Percentiles rank a stretch among this genome's conserved stretches.
Evolutionary conservation across 2,113 vertebrate genomes (phyloP).

Genomic region (Catharus fuscescens): DNA sequence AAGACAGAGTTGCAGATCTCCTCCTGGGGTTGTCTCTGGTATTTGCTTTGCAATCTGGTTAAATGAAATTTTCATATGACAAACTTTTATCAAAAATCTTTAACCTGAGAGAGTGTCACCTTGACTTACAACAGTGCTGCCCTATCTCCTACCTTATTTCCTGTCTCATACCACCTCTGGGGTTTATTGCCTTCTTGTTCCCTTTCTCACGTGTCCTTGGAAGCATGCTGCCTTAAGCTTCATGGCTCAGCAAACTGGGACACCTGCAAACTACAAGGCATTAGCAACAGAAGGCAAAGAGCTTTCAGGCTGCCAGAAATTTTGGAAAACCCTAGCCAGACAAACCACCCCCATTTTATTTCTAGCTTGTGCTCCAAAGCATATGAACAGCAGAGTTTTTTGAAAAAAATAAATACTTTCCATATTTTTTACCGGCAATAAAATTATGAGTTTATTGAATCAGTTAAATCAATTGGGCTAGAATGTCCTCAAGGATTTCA

Average conservation of each 20-base stretch:
- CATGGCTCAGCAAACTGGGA: not conserved
- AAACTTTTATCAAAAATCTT: not conserved
- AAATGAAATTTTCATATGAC: not conserved
- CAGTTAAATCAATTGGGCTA: not conserved
- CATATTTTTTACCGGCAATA: not conserved
- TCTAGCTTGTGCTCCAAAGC: not conserved
- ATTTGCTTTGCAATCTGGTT: not conserved
- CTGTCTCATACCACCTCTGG: not conserved
- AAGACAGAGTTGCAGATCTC: not conserved
- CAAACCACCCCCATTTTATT: not conserved
- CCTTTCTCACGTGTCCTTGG: not conserved
- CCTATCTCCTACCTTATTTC: not conserved
- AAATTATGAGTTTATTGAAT: not conserved
- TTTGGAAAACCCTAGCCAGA: not conserved
- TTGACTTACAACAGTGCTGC: rapidly evolving
- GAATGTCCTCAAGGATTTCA: not conserved
- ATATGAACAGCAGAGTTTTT: not conserved
- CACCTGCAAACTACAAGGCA: not conserved
- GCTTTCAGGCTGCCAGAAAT: not conserved
- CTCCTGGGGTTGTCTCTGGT: not conserved
- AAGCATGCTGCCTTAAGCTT: not conserved
- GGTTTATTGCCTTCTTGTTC: not conserved
- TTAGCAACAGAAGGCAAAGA: not conserved
- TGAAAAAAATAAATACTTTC: not conserved
- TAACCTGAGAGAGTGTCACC: not conserved